phyloP scores from a whole-genome alignment of 2,888 invertebrate genomes.

The Aspidiotus rigidus region DNA sequence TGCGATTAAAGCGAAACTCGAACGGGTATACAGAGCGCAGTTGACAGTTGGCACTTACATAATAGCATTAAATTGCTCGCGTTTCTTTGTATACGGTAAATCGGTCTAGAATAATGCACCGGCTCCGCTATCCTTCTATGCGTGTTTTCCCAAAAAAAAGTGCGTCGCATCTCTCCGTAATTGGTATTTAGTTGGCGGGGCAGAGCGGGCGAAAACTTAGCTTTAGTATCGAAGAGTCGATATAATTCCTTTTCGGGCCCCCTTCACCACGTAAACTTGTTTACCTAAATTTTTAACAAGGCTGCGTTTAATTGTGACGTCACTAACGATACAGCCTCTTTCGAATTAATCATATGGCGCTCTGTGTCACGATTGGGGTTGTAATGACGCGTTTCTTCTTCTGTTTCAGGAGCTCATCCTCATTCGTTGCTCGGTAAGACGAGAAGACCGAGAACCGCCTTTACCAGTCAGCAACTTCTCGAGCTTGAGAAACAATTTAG shows the following conservation, averaged over 20 bases:
- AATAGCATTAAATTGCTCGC: constrained; percentile 29
- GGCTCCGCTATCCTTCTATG: neutral
- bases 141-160: neutral
- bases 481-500: constrained; percentile 98
- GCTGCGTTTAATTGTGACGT: neutral
- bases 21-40: constrained; percentile 10
- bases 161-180: constrained; percentile 9
- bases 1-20: constrained; percentile 22
- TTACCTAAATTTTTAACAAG: constrained; percentile 9
- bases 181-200: constrained; percentile 30
- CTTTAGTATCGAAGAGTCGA: neutral
- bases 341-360: constrained; percentile 1
- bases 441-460: constrained; percentile 89
- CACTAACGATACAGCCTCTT: constrained; percentile 7
- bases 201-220: neutral
- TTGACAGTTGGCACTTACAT: constrained; percentile 33
- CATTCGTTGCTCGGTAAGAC: constrained; percentile 79
- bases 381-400: no score
- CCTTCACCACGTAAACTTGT: constrained; percentile 1
- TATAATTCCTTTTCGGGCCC: neutral
- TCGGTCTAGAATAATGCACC: constrained; percentile 5
- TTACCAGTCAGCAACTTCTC: constrained; percentile 92
- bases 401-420: constrained; percentile 38
- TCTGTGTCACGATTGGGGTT: neutral
- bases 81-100: no score